Evolutionary conservation across 1,140 invertebrate genomes (phyloP).

Genomic region (Notospermus geniculatus): DNA sequence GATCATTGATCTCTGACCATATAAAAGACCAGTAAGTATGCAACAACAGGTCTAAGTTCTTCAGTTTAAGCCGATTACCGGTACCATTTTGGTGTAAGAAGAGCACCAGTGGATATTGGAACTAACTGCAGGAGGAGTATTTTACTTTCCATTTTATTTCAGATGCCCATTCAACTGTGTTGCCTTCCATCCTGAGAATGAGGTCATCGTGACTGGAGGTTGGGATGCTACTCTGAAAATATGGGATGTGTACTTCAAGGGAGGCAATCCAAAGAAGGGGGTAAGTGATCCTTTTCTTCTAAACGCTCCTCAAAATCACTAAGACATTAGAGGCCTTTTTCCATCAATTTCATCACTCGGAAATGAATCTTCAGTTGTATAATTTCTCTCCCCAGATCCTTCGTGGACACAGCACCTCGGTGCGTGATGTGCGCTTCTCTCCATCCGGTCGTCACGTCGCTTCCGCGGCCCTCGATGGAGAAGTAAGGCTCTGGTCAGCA

Average conservation of each 20-base stretch:
- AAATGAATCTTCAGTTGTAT: no score
- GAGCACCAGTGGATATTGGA: no score
- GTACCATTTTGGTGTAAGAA: no score
- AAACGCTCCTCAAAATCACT: no score
- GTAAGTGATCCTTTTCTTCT: no score
- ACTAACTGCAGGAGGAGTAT: no score
- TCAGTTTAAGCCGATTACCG: no score
- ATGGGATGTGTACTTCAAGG: conserved; percentile 51
- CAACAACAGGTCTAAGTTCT: no score
- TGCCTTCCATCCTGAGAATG: conserved; percentile 51
- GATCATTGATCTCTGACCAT: conserved; percentile 18
- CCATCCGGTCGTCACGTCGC: conserved; percentile 52
- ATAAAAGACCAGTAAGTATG: conserved; percentile 4
- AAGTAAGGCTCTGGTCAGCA: conserved; percentile 53
- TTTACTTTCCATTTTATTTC: no score
- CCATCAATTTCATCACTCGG: no score
- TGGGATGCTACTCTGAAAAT: conserved; percentile 54
- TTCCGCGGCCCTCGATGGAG: conserved; percentile 51
- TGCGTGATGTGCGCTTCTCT: conserved; percentile 47
- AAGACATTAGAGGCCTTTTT: no score
- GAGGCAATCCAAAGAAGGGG: conserved; percentile 11
- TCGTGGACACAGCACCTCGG: conserved; percentile 47
- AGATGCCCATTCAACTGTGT: conserved; percentile 54
- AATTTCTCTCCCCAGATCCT: conserved; percentile 39
- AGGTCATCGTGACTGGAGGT: conserved; percentile 49